Evolutionary conservation across 2,797 vertebrate species (phyloP).

Genomic region (Anomalospiza imberbis): DNA sequence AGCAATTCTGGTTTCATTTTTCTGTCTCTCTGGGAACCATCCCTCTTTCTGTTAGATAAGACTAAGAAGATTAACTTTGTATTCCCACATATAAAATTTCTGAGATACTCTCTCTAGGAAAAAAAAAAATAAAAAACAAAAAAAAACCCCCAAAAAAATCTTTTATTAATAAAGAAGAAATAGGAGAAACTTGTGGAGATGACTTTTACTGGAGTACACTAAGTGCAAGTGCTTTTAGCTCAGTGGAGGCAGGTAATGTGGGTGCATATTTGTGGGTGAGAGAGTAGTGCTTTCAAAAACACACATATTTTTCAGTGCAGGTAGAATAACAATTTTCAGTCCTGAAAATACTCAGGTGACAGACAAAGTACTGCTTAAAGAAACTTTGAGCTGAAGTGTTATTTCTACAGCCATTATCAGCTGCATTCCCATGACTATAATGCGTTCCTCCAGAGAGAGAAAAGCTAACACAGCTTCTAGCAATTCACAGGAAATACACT

Average conservation of each 20-base stretch:
- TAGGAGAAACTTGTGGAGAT: neutral
- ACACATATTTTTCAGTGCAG: constrained; percentile 36
- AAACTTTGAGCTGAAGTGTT: constrained; percentile 62
- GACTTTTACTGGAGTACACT: neutral
- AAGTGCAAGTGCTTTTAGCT: neutral
- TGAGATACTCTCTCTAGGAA: neutral
- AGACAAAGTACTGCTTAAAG: constrained; percentile 61
- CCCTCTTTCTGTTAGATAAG: neutral
- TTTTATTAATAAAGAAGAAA: neutral
- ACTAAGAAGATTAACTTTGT: neutral
- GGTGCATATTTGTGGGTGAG: constrained; percentile 30
- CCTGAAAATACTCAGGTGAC: constrained; percentile 52
- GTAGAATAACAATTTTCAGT: constrained; percentile 60
- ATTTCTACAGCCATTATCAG: constrained; percentile 63
- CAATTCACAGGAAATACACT: constrained; percentile 23
- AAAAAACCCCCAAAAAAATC: no score
- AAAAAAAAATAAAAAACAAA: neutral
- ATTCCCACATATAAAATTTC: neutral
- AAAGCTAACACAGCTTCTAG: constrained; percentile 38
- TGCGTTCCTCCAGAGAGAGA: constrained; percentile 25
- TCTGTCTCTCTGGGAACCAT: neutral
- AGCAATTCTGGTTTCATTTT: neutral
- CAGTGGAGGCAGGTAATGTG: neutral
- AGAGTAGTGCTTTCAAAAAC: constrained; percentile 48
- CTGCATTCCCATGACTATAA: constrained; percentile 57